Base-by-base conservation (phyloP, 1,140 invertebrate species). In the Nebria ingens region DNA sequence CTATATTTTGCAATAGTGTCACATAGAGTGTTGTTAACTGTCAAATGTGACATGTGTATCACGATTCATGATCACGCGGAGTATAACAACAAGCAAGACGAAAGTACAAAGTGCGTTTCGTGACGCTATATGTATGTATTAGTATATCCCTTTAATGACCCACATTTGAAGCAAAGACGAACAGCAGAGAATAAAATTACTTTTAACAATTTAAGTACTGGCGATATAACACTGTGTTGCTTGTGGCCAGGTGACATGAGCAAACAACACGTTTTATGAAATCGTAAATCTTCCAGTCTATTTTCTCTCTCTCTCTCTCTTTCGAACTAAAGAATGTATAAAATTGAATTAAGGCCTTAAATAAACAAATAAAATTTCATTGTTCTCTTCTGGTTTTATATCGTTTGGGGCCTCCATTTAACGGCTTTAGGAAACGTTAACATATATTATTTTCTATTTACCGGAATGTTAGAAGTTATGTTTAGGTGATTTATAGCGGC, bases 331-430 rank as follows among this genome's bases (percentile, higher is more conserved):
- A 45, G 17, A 45, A 45, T 12, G 40, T 45, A 45, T 45, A 45
- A 45, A 45, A 45, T 45, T 45, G 40, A 45, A 45, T 45, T 45
- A 45, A 45, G 40, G 40, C 40, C 17, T 45, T 45, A 45, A 45
- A 45, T 45, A 45, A 45, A 45, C 40, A 45, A 45, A 45, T 45
- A 45, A 45, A 45, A 45, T 12, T 9, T 17, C 40, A 45, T 45
- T 45, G 40, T 45, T 17, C 40, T 17, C 15, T 9, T 45, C 15
- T 3, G 6, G 17, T 17, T 45, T 45, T 45, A 45, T 17, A 34
- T n/a, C 25, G n/a, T n/a, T n/a, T n/a, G n/a, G n/a, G n/a, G n/a
- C n/a, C n/a, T n/a, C n/a, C n/a, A 6, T 29, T 29, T 29, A 29
- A 29, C 9, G 40, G 4, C 17, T 45, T 45, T 9, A 45, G 40